Conservation (phyloP, 2,888 invertebrate species). For the Macrosiphum euphorbiae region DNA sequence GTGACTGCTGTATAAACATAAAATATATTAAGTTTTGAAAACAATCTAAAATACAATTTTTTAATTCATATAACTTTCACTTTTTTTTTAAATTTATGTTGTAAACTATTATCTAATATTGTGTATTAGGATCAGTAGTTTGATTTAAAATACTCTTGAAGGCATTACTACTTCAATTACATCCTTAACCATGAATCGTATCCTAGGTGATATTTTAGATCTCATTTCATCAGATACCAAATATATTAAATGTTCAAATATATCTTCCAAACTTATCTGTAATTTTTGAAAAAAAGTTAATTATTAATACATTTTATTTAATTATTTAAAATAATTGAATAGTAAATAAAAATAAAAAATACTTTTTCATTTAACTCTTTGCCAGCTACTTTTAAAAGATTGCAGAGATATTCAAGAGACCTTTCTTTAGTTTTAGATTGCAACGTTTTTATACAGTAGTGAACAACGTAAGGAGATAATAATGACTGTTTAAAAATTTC, state of each 20-base stretch:
- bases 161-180: constrained; percentile 37
- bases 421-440: constrained; percentile 24
- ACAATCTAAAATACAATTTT: not conserved
- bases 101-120: constrained; percentile 8
- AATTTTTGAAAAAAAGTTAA: not conserved
- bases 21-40: not conserved
- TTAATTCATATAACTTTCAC: not conserved
- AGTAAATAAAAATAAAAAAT: not conserved
- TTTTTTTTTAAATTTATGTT: constrained; percentile 1
- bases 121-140: not conserved
- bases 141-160: not conserved
- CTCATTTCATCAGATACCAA: constrained; percentile 59
- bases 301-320: not conserved
- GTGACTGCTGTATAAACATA: too few species aligned
- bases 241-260: constrained; percentile 42
- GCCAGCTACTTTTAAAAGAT: constrained; percentile 48
- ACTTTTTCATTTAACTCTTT: constrained; percentile 53
- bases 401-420: constrained; percentile 47
- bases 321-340: not conserved
- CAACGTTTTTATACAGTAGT: constrained; percentile 49
- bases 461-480: constrained; percentile 36
- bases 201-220: constrained; percentile 54
- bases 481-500: constrained; percentile 55
- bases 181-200: constrained; percentile 59
- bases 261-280: constrained; percentile 37